phyloP scores from a whole-genome alignment of 2,797 vertebrate species.

The Oreortyx pictus region DNA sequence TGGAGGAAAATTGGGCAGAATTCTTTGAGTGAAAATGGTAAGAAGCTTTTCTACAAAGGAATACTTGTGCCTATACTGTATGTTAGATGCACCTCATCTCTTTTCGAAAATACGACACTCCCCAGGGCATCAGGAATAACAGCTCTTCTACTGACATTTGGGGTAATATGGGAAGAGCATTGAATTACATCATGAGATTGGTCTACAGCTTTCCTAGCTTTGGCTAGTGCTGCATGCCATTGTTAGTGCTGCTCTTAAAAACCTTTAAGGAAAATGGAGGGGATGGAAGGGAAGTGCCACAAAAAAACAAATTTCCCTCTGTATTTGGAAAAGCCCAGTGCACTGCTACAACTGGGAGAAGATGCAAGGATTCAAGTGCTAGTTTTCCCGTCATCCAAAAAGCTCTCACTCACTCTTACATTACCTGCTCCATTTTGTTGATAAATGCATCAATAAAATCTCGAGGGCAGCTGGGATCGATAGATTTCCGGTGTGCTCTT shows the following conservation, averaged over 20 bases:
- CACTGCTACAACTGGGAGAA: background rate
- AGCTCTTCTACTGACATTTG: background rate
- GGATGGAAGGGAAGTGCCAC: background rate
- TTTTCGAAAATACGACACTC: background rate
- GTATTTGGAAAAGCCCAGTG: background rate
- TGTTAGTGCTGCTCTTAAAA: background rate
- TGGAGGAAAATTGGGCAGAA: constrained; percentile 28
- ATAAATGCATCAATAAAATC: constrained; percentile 75
- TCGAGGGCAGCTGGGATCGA: constrained; percentile 59
- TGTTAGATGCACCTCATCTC: background rate
- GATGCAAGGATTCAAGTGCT: background rate
- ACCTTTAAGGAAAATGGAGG: background rate
- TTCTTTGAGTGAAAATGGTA: background rate
- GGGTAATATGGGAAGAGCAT: background rate
- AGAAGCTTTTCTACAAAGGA: background rate
- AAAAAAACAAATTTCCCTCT: background rate
- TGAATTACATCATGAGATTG: background rate
- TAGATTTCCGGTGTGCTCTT: constrained; percentile 26
- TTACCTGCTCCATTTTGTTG: constrained; percentile 72
- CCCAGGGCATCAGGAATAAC: background rate
- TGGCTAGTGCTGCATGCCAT: background rate
- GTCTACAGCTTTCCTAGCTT: background rate
- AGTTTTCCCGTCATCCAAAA: background rate
- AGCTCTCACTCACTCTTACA: background rate
- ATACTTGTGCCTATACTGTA: background rate